Percentiles rank a stretch among this genome's conserved stretches.
Conservation (phyloP, 2,113 vertebrate genomes). For the Megaptera novaeangliae region DNA sequence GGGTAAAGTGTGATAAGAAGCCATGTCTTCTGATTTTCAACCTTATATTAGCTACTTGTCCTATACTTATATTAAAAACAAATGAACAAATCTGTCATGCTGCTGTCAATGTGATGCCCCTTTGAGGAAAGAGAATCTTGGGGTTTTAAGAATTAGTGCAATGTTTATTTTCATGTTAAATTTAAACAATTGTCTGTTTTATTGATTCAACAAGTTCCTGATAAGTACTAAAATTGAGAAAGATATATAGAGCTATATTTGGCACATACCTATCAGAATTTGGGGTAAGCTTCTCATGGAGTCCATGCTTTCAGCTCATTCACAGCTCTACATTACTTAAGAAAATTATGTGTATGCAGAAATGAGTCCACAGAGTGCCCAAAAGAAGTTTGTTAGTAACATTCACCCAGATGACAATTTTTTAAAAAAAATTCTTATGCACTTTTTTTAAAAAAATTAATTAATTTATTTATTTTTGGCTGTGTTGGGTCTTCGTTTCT, state of each 20-base stretch:
- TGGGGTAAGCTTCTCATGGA: background rate
- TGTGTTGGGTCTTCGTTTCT: too few relatives aligned
- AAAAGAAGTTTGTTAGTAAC: background rate
- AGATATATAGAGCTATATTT: too few relatives aligned
- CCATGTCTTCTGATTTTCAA: background rate
- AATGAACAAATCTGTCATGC: background rate
- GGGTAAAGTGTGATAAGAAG: background rate
- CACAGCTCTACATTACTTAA: background rate
- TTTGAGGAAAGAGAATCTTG: background rate
- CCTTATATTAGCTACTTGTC: background rate
- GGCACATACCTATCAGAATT: background rate
- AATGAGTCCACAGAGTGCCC: background rate
- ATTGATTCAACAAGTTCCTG: background rate
- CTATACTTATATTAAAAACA: background rate
- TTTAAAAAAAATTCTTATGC: too few relatives aligned
- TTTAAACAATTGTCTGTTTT: background rate
- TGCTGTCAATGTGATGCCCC: background rate
- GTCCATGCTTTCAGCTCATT: background rate
- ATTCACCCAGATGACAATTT: background rate
- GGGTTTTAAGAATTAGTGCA: background rate
- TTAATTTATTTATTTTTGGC: too few relatives aligned
- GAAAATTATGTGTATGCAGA: background rate
- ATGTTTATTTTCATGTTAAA: background rate
- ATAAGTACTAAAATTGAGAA: background rate
- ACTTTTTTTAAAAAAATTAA: too few relatives aligned